Percentiles rank a stretch among this genome's conserved stretches.
Conservation (phyloP, 2,888 invertebrate genomes). For the Melipona bicolor region DNA sequence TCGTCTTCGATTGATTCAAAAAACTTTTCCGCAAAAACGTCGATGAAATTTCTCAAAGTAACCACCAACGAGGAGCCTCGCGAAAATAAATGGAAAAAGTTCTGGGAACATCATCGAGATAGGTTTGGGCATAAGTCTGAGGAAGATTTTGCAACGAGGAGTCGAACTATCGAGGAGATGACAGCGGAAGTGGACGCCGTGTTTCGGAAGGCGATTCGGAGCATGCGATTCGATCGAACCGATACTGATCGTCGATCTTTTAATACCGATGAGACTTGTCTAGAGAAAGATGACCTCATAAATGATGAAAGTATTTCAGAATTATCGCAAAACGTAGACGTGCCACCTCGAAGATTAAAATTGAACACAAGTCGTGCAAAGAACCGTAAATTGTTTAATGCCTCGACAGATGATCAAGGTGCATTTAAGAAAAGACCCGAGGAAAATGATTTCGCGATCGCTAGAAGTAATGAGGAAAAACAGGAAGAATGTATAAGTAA, state of each 20-base stretch:
- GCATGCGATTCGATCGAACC: conserved; percentile 19
- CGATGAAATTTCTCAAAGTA: neutral
- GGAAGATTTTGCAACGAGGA: neutral
- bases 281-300: neutral
- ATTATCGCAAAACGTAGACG: neutral
- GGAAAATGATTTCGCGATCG: neutral
- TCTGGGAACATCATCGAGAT: conserved; percentile 34
- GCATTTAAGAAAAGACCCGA: neutral
- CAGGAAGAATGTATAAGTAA: neutral
- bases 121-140: conserved; percentile 18
- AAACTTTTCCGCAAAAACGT: neutral
- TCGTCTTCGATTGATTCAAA: neutral
- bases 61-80: neutral
- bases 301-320: neutral
- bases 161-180: conserved; percentile 1
- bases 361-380: neutral
- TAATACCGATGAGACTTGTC: neutral
- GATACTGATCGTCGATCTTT: neutral
- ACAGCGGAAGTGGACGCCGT: conserved; percentile 27
- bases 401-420: neutral
- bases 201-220: conserved; percentile 34
- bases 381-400: neutral
- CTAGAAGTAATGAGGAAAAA: neutral
- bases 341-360: conserved; percentile 2
- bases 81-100: conserved; percentile 35